These are phyloP conservation scores for Mesocentrotus franciscanus DNA, from an alignment of 53 echinoderm and acorn worm species.

Conservation along the genomic window DNA sequence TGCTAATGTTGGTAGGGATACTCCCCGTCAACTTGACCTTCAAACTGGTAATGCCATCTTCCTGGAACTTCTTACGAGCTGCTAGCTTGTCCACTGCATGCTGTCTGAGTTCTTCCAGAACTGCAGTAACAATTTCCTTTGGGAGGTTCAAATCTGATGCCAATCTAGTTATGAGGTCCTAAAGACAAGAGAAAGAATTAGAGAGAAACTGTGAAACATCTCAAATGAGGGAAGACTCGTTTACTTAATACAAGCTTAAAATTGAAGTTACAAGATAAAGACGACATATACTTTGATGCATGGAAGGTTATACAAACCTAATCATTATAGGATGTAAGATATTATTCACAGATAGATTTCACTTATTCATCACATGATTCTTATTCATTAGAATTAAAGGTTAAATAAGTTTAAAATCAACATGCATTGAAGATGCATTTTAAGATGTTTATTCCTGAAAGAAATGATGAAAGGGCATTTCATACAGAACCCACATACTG, in stretches of 20 bases:
- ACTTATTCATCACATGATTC: too few relatives aligned
- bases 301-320: too few relatives aligned
- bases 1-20: slow-evolving; percentile 35
- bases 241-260: neutral
- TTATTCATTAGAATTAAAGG: too few relatives aligned
- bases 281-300: too few relatives aligned
- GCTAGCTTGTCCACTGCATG: slow-evolving; percentile 91
- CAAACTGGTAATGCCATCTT: slow-evolving; percentile 77
- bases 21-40: slow-evolving; percentile 85
- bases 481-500: too few relatives aligned
- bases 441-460: too few relatives aligned
- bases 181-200: neutral
- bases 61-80: slow-evolving; percentile 73
- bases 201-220: neutral
- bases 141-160: slow-evolving; percentile 71
- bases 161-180: slow-evolving; percentile 76
- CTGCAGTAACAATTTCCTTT: slow-evolving; percentile 66
- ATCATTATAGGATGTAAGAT: too few relatives aligned
- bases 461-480: too few relatives aligned
- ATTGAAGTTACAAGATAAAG: too few relatives aligned
- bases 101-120: slow-evolving; percentile 83
- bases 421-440: too few relatives aligned
- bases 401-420: too few relatives aligned
- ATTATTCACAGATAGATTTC: too few relatives aligned
- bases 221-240: neutral